Conservation (phyloP, 2,113 vertebrate species). For the Xenopus tropicalis region UCB_Xtro_10.0 CM004445.2:22271001-22271500, state of each 20-base stretch:
- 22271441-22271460: no score
- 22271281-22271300: background rate
- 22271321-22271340: background rate
- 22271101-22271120: constrained; percentile 14
- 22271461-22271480: no score
- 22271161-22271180: constrained; percentile 19
- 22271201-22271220: constrained; percentile 9
- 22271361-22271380: background rate
- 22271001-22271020: background rate
- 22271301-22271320: background rate
- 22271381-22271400: no score
- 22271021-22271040: background rate
- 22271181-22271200: constrained; percentile 1
- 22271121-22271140: constrained; percentile 15
- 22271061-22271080: background rate
- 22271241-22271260: background rate
- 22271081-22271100: background rate
- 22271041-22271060: constrained; percentile 1
- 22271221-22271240: background rate
- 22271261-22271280: background rate
- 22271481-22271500: background rate
- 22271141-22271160: constrained; percentile 1
- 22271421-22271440: no score
- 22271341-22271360: background rate
- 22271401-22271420: no score